phyloP scores from a whole-genome alignment of 2,113 vertebrate species.

The Limanda limanda region DNA sequence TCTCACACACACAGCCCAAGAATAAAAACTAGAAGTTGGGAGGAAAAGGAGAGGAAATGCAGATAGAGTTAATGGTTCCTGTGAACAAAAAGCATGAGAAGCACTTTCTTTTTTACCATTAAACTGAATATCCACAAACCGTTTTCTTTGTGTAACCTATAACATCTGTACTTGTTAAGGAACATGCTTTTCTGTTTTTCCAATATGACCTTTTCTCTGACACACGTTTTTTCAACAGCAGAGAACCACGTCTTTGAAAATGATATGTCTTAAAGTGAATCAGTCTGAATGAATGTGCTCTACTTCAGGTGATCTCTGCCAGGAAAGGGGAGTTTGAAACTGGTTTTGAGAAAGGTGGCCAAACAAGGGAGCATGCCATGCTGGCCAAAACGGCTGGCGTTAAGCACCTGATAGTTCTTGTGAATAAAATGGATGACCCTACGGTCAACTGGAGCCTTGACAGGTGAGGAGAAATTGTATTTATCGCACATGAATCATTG shows the following conservation, averaged over 20 bases:
- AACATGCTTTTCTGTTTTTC: too few species aligned
- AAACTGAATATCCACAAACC: neutral
- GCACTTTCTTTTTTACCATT: too few species aligned
- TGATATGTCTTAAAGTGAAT: neutral
- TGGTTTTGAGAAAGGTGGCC: conserved; percentile 99
- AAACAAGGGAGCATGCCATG: conserved; percentile 98
- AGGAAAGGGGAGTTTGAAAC: conserved; percentile 99
- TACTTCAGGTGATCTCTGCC: conserved; percentile 94
- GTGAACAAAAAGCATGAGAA: too few species aligned
- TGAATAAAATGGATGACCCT: conserved; percentile 99
- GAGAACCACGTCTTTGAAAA: too few species aligned
- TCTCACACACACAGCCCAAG: too few species aligned
- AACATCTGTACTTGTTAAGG: neutral
- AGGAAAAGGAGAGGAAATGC: too few species aligned
- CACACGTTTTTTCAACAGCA: too few species aligned
- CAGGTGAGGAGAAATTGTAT: conserved; percentile 79
- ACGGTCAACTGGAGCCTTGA: conserved; percentile 99
- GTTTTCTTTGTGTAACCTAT: neutral
- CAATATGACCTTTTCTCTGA: too few species aligned
- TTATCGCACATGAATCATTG: too few species aligned
- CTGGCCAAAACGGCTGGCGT: conserved; percentile 98
- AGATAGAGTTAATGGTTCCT: too few species aligned
- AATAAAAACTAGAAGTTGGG: too few species aligned
- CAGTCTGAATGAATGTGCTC: neutral
- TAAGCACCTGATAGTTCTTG: conserved; percentile 97